Base-by-base conservation (phyloP, 2,888 invertebrate genomes). In the Andricus curvator region DNA sequence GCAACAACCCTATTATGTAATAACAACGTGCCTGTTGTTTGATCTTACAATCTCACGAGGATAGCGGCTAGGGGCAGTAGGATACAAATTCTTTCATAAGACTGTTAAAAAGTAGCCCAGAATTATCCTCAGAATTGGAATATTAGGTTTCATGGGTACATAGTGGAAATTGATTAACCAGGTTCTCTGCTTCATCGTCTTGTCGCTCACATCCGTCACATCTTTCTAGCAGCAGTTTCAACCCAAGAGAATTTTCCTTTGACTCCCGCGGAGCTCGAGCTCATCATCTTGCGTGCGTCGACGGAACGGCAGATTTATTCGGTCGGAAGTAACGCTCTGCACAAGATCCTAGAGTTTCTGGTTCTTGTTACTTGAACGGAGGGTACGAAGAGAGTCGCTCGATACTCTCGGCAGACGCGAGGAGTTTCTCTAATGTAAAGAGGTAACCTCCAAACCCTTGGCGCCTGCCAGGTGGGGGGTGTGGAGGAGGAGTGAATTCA, bases 391-490 rank as follows among this genome's bases (percentile, higher is more conserved):
- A 64, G 17, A 44, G 20, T 70, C 13, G 44, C 64, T 77, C 70
- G 78, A 76, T 41, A 81, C 77, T 51, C 76, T 79, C 60, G 78
- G 79, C 70, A 77, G 81, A 80, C 82, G 78, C 80, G 68, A 67
- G 77, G 79, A 79, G 84, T 86, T 83, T 83, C 80, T 66, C 77
- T 85, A 84, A 84, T 83, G 84, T 86, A 81, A 87, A 86, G 83
- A 85, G 86, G 85, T 86, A 86, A 76, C 82, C 85, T 84, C 82
- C 82, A 84, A 87, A 88, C 85, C 85, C 84, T 84, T 84, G 85
- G 37, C n/a, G 37, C 74, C 78, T 56, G 74, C 64, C 78, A 80
- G 81, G 77, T 25, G 78, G 64, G 78, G 74, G 56, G 67, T n/a
- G 41, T 33, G 67, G 66, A 20, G 81, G 68, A 78, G 56, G 66